phyloP scores from a whole-genome alignment of 2,113 vertebrate genomes.

The Muntiacus reevesi region DNA sequence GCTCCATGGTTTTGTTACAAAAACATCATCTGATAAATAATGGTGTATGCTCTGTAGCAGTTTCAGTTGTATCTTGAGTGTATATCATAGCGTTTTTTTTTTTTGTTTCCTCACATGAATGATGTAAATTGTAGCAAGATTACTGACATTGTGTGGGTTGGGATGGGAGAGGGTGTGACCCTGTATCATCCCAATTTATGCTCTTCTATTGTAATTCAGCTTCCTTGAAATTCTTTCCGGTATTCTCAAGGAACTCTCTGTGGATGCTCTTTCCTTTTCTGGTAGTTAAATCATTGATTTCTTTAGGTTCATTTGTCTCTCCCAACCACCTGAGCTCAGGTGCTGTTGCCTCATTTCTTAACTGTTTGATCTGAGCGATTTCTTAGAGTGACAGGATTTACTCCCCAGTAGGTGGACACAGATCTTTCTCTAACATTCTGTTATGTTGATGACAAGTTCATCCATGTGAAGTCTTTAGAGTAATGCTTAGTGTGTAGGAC shows the following conservation, averaged over 20 bases:
- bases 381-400: background rate
- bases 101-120: background rate
- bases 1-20: background rate
- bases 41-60: background rate
- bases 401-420: no score
- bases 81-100: background rate
- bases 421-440: no score
- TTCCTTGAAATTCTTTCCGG: background rate
- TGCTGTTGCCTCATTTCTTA: background rate
- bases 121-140: background rate
- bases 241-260: background rate
- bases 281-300: background rate
- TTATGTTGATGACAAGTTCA: no score
- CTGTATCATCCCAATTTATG: fast-evolving
- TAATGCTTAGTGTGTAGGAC: background rate
- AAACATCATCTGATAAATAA: background rate
- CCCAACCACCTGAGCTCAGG: background rate
- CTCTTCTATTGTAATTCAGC: background rate
- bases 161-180: background rate
- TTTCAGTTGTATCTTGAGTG: background rate
- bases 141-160: background rate
- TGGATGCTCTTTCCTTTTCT: background rate
- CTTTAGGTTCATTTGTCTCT: background rate
- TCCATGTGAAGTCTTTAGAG: no score
- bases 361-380: background rate